These are phyloP conservation scores for Tenthredo scrophulariae DNA, from an alignment of 2,888 invertebrate genomes.

Conservation along the genomic window DNA sequence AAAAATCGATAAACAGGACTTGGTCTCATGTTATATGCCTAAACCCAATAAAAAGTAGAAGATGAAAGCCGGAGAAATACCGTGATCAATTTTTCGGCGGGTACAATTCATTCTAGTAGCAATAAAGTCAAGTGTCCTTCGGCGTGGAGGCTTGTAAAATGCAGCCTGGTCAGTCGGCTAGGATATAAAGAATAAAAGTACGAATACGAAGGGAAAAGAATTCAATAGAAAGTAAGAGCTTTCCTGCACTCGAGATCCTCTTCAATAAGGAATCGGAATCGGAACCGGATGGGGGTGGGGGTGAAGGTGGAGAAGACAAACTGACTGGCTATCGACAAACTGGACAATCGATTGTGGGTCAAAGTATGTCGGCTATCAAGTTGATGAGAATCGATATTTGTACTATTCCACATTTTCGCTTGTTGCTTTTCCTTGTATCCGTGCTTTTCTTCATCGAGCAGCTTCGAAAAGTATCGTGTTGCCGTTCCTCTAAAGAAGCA, in stretches of 20 bases:
- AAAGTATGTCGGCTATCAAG: neutral
- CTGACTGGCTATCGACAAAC: neutral
- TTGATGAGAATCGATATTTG: neutral
- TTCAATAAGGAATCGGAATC: slow-evolving; percentile 1
- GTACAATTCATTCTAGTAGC: neutral
- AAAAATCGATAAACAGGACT: neutral
- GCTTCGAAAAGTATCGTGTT: neutral
- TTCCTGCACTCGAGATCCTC: neutral
- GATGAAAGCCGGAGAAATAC: neutral
- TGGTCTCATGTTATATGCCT: neutral
- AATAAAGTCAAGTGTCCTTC: neutral
- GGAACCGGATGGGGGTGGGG: neutral
- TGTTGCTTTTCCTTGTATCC: neutral
- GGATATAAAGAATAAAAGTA: neutral
- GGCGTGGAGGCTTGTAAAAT: neutral
- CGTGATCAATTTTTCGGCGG: neutral
- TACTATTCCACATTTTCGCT: neutral
- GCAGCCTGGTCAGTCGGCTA: neutral
- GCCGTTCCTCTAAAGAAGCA: neutral
- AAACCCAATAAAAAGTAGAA: neutral
- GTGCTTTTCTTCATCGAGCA: neutral
- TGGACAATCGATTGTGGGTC: neutral
- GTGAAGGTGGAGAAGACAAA: neutral
- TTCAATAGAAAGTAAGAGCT: neutral
- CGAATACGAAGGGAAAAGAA: neutral